Percentiles rank a stretch among this genome's conserved stretches.
These are phyloP conservation scores for Prinia subflava DNA, from an alignment of 2,113 vertebrate genomes.

Conservation along the genomic window DNA sequence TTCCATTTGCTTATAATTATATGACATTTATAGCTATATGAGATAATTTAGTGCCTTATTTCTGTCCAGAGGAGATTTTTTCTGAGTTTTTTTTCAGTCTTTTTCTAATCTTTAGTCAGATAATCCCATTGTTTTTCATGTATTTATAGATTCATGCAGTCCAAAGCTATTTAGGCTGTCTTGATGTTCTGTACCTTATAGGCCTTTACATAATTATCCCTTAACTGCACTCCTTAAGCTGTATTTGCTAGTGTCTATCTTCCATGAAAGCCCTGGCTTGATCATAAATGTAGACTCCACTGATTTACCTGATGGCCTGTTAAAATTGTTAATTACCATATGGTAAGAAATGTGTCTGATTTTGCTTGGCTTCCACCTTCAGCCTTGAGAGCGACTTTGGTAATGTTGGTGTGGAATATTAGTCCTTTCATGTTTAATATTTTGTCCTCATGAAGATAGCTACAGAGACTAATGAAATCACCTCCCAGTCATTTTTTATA, in stretches of 20 bases:
- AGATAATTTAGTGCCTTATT: neutral
- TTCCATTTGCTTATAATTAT: constrained; percentile 33
- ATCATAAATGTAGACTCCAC: neutral
- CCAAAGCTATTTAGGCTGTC: neutral
- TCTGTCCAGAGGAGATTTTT: neutral
- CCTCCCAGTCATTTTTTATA: neutral
- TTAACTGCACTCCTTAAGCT: neutral
- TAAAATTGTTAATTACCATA: neutral
- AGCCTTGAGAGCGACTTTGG: neutral
- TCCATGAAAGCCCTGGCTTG: neutral
- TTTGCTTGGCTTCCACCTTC: neutral
- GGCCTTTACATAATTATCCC: neutral
- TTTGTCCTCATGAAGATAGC: neutral
- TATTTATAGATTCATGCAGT: neutral
- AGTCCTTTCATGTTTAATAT: neutral
- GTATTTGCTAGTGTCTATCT: neutral
- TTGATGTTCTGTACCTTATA: neutral
- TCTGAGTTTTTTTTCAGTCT: neutral
- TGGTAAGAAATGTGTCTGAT: neutral
- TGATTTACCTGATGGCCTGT: neutral
- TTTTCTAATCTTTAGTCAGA: neutral
- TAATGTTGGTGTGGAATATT: neutral
- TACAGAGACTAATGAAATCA: neutral
- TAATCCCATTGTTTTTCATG: neutral
- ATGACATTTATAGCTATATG: neutral